These are phyloP conservation scores for Cephalotes varians DNA, from an alignment of 2,888 invertebrate genomes.

Conservation along the genomic window DNA sequence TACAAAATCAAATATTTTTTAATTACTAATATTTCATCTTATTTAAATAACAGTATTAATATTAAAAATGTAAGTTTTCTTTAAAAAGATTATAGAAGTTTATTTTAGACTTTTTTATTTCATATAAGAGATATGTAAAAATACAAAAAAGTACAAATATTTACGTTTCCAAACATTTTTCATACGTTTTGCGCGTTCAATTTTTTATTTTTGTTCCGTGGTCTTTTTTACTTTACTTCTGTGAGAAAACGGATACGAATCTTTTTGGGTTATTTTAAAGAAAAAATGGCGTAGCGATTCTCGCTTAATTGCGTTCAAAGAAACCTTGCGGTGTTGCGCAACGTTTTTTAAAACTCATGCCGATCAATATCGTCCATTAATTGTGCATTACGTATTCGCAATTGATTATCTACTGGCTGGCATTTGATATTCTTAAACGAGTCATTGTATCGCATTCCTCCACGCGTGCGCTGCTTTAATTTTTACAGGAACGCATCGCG, in stretches of 20 bases:
- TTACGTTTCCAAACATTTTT: neutral
- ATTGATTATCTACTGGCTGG: neutral
- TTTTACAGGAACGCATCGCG: neutral
- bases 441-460: neutral
- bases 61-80: neutral
- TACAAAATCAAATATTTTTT: neutral
- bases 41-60: neutral
- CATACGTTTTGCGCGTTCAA: neutral
- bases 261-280: neutral
- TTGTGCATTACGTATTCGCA: neutral
- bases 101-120: neutral
- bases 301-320: constrained; percentile 4
- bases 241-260: neutral
- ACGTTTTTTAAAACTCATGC: neutral
- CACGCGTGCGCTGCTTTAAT: neutral
- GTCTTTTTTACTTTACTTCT: neutral
- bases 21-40: neutral
- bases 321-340: neutral
- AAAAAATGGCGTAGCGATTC: neutral
- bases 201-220: neutral
- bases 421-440: neutral
- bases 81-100: neutral
- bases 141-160: neutral
- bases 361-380: constrained; percentile 25
- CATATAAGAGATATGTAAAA: neutral